Evolutionary conservation across 2,888 invertebrate genomes (phyloP), one percentile per base, ranked within the genome.

Genomic region (Drosophila vallismaia): DNA sequence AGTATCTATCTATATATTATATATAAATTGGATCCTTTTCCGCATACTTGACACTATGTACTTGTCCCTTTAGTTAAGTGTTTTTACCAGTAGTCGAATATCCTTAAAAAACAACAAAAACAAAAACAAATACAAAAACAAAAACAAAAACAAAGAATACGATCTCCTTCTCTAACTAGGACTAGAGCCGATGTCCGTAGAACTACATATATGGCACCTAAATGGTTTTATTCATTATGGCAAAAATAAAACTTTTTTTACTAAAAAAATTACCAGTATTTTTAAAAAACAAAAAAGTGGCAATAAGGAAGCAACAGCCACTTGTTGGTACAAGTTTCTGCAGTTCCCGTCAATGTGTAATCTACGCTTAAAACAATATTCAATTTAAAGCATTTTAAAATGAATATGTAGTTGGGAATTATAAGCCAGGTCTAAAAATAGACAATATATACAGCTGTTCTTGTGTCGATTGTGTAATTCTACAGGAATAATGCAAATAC

Each of bases 31-130:
- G 29, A 49, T 29, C 28, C 24, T 24, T 14, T 6, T 33, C 45
- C 40, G 7, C 7, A 31, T 51, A 36, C 29, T 29, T 38, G 40
- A 42, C 40, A 36, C 12, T 6, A 60, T 14, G 40, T 14, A 58
- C 51, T 63, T 50, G 12, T 38, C 26, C 26, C 44, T 26, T 24
- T 58, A 75, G 62, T 56, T 72, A 76, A 76, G 79, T 76, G 69
- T 77, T 76, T 79, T 60, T 73, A 72, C 72, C 60, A 58, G 64
- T 77, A 76, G 73, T 73, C 46, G 71, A 71, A 64, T 67, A 66
- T 44, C 26, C 51, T 28, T 36, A 38, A 51, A 53, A 42, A 45
- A 10, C 1, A 9, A 9, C 3, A 10, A 33, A n/a, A n/a, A 10
- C 9, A 10, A 33, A 33, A 10, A 10, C 9, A 9, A 33, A 31